phyloP scores from a whole-genome alignment of 2,113 vertebrate species.

The Erythrocercus mccallii region DNA sequence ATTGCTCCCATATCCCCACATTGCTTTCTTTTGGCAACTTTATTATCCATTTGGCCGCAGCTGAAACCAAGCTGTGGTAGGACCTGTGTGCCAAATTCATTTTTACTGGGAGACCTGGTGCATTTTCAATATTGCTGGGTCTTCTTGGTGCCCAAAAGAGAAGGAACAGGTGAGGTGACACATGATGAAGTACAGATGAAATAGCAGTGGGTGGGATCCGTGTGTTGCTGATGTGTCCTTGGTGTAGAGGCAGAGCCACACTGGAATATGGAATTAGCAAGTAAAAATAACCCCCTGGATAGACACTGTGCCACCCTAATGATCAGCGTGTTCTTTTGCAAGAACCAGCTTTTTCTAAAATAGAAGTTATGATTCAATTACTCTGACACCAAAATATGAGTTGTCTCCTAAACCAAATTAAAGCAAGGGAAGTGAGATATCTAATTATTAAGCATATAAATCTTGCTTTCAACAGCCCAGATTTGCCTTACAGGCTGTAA shows the following conservation, averaged over 20 bases:
- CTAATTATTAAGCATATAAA: background rate
- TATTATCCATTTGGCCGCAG: background rate
- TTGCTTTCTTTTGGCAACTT: background rate
- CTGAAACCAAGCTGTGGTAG: background rate
- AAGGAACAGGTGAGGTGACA: background rate
- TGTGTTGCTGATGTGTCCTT: background rate
- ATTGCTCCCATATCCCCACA: background rate
- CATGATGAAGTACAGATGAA: background rate
- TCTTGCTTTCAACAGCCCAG: background rate
- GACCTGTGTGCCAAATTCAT: background rate
- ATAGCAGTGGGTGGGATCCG: background rate
- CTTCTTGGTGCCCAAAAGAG: background rate
- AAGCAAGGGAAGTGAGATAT: background rate
- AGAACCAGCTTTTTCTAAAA: background rate
- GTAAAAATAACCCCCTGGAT: background rate
- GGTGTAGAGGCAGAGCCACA: background rate
- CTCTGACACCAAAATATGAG: background rate
- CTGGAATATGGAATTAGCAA: background rate
- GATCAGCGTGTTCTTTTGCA: background rate
- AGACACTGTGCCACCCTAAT: background rate
- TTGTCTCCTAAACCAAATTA: conserved; percentile 6
- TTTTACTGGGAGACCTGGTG: background rate
- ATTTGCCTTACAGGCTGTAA: background rate
- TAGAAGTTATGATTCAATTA: background rate
- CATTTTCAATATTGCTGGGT: background rate